Conservation (phyloP, 2,797 vertebrate genomes). For the Micropoecilia bifurca region DNA sequence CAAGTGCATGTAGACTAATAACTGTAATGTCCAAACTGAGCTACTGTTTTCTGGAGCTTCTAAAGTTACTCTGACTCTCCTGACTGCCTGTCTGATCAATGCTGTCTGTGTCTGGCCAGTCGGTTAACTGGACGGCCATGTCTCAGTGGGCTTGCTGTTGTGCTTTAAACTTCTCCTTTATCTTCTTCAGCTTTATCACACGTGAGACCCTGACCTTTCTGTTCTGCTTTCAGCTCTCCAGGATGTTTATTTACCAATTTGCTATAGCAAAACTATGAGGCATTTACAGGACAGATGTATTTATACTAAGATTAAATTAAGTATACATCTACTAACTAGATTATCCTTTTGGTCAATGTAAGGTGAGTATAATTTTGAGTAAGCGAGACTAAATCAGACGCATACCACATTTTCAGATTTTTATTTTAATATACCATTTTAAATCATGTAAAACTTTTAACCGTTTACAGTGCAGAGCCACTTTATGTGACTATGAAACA, state of each 20-base stretch:
- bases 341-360: neutral
- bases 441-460: neutral
- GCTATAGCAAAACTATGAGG: neutral
- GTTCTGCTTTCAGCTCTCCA: neutral
- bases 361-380: neutral
- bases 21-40: neutral
- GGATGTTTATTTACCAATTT: neutral
- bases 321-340: neutral
- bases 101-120: neutral
- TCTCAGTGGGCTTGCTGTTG: neutral
- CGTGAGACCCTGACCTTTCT: neutral
- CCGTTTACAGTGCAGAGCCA: neutral
- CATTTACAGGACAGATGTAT: neutral
- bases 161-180: neutral
- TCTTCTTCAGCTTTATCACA: neutral
- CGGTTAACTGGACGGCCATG: neutral
- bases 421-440: neutral
- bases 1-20: neutral
- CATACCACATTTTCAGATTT: neutral
- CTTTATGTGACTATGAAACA: neutral
- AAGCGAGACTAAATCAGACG: too few relatives aligned
- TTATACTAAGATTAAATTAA: neutral
- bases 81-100: neutral
- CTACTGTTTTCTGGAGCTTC: neutral
- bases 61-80: neutral